Evolutionary conservation across 2,113 vertebrate species (phyloP), one percentile per base, ranked within the genome.

Genomic region (Laterallus jamaicensis): DNA sequence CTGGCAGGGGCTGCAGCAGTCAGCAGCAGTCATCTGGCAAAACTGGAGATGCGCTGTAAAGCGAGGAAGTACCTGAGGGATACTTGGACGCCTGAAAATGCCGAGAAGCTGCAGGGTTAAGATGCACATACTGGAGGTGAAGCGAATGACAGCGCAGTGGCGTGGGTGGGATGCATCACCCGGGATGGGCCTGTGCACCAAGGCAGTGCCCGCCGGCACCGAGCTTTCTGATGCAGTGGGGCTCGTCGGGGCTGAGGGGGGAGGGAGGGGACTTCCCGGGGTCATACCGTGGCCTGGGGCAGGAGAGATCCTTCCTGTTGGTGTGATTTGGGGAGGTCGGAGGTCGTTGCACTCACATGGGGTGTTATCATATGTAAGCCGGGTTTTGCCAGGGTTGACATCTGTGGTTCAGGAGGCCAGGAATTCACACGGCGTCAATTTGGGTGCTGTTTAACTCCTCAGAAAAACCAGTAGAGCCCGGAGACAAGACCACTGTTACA

Each of bases 11-110:
- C 49, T 29, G 71, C 26, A 60, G 55, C 35, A 6, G 39, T 21
- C 28, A 10, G 47, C 24, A 24, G 69, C 15, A 18, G 64, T 29
- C 47, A 24, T 8, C 73, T 63, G 69, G 24, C 60, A 56, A 62
- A 91, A 37, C 17, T 3, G 1, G 74, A 70, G 78, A 40, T 0
- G 1, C 12, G 0, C 12, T 17, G 29, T 3, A 44, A 10, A 44
- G n/a, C 35, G 11, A 54, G 40, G 47, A 74, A 59, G 3, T 2
- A 31, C 15, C 47, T 17, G 56, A 49, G 69, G 78, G 54, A 68
- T 20, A 24, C 31, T 29, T 26, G 59, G 28, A 11, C 42, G 26
- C 31, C 75, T 55, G 77, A 31, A 62, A 66, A 87, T 26, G 74
- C 54, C 78, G 29, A 26, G 35, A 40, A 85, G 70, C 52, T 50